Base-by-base conservation (phyloP, 2,113 vertebrate genomes). In the Eublepharis macularius region DNA sequence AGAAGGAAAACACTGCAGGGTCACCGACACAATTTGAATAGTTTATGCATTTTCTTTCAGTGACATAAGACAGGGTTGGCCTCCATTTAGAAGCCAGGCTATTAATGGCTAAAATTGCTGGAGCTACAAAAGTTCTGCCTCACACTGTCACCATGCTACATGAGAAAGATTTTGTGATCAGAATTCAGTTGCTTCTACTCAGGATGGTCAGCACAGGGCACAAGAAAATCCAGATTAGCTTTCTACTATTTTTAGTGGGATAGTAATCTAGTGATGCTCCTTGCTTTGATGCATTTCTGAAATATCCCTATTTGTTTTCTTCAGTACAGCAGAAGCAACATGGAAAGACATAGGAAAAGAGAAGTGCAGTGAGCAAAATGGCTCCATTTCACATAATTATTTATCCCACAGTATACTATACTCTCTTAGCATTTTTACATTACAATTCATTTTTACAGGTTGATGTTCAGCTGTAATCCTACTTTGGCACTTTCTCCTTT, bases 331-430 rank as follows among this genome's bases (percentile, higher is more conserved):
- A 92, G 76, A 65, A 84, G 6, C 21, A 39, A 19, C 21, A 36
- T 79, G 43, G 34, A 74, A 81, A 43, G 14, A 6, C 78, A 54
- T 85, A 82, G 3, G 26, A 88, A 88, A 80, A 45, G 43, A 88
- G n/a, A 32, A 65, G 26, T 83, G 49, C 34, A 83, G 5, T 21
- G 74, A 83, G 4, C 49, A 85, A 80, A 82, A 80, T 80, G 21
- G 39, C 76, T 13, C 34, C 0, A 0, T 60, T 93, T 91, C 82
- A n/a, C 32, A 51, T 9, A 2, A 51, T 51, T 7, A 43, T 78
- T 90, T 86, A 87, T 79, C 74, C 85, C 65, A 16, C 4, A 69
- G 0, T 10, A 80, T 51, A 19, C 65, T 41, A 73, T 11, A 73
- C 13, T 26, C 49, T 16, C 57, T 57, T 73, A 51, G 36, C 36